A percentile compares a stretch with the other conserved stretches of the same genome.
Evolutionary conservation across 1,140 invertebrate genomes (phyloP).

Genomic region (Atta texana): DNA sequence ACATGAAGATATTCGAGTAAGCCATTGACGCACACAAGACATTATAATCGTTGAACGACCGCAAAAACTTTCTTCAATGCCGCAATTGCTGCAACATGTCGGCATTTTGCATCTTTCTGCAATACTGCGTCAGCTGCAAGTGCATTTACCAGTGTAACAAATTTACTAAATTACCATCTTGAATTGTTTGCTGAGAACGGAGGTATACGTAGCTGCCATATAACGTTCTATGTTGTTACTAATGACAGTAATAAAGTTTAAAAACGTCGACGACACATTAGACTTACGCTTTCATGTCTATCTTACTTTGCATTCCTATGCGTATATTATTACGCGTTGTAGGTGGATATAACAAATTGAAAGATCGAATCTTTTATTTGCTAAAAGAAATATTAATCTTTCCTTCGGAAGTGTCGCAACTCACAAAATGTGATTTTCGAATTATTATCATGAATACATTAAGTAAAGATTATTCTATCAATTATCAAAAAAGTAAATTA

Average conservation of each 20-base stretch:
- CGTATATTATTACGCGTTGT: background rate
- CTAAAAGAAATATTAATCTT: background rate
- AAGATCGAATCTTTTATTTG: background rate
- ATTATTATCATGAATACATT: no score
- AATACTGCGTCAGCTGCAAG: conserved; percentile 34
- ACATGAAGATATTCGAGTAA: conserved; percentile 41
- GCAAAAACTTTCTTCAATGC: conserved; percentile 56
- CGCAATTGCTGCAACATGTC: conserved; percentile 34
- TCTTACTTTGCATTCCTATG: background rate
- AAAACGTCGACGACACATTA: conserved; percentile 14
- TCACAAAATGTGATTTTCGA: no score
- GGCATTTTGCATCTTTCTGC: conserved; percentile 49
- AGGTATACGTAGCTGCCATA: background rate
- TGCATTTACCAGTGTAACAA: conserved; percentile 31
- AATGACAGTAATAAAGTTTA: conserved; percentile 35
- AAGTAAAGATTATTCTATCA: no score
- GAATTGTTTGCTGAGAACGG: conserved; percentile 1
- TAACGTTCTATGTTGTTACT: background rate
- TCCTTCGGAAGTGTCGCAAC: no score
- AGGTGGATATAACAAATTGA: background rate
- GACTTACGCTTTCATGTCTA: conserved; percentile 1
- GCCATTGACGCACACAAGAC: conserved; percentile 7
- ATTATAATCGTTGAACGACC: conserved; percentile 41
- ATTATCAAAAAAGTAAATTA: no score
- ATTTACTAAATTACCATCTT: conserved; percentile 52